phyloP scores from a whole-genome alignment of 2,888 invertebrate genomes.

The Xanthorhoe designata region DNA sequence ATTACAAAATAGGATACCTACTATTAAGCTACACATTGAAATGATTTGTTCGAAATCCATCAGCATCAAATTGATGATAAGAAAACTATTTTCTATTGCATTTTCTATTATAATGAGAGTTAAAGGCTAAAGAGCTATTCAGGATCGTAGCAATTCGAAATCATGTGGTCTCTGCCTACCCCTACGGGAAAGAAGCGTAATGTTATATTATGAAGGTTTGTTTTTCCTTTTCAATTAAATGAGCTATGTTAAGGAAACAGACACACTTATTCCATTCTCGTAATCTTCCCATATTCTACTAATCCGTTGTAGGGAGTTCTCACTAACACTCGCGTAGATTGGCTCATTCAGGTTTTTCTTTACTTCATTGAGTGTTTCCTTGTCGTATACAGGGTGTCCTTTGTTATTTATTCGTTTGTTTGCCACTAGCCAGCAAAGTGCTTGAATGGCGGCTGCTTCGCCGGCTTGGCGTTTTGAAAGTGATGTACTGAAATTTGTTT shows the following conservation, averaged over 20 bases:
- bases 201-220: too few species aligned
- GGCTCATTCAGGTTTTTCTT: conserved; percentile 61
- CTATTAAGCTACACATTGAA: too few species aligned
- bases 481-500: conserved; percentile 62
- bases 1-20: too few species aligned
- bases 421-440: conserved; percentile 82
- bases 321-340: conserved; percentile 60
- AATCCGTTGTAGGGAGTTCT: conserved; percentile 67
- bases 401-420: conserved; percentile 75
- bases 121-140: too few species aligned
- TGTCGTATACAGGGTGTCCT: conserved; percentile 80
- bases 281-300: conserved; percentile 74
- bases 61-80: too few species aligned
- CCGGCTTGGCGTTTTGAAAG: conserved; percentile 83
- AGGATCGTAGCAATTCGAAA: too few species aligned
- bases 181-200: too few species aligned
- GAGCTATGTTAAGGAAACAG: conserved; percentile 45
- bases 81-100: too few species aligned
- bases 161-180: too few species aligned
- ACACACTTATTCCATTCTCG: conserved; percentile 76
- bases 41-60: too few species aligned
- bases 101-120: too few species aligned
- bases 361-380: conserved; percentile 64
- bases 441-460: conserved; percentile 81
- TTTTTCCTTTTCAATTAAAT: too few species aligned